Evolutionary conservation across 1,140 invertebrate species (phyloP), one percentile per base, ranked within the genome.

Genomic region (Euborellia annulipes): DNA sequence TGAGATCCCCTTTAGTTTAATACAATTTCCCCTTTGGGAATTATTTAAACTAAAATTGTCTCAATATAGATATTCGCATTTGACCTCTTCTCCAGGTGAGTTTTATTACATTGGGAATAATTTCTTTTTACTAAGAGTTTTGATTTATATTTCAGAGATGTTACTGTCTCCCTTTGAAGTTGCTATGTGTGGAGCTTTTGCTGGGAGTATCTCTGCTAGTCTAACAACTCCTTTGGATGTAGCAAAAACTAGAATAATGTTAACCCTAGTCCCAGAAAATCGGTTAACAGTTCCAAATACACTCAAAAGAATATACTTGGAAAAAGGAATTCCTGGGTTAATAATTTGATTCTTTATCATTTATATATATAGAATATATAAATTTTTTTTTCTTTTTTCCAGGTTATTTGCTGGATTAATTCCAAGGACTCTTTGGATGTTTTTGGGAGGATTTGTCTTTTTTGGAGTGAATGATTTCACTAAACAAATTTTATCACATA

Each of bases 21-120:
- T 97, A 48, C 90, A 98, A 66, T 89, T 94, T 68, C 92, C 94
- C 0, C 55, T 96, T 2, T 95, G 93, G 87, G 94, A 98, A 64
- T 75, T 74, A 55, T 69, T 95, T 13, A 98, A 97, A 67, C 56
- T 60, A 32, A 56, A 57, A 7, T 78, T 73, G 68, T 27, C 23
- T 11, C 11, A 6, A 27, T 27, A 27, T 27, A 27, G 11, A 27
- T 11, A 27, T 27, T n/a, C n/a, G n/a, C n/a, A n/a, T n/a, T n/a
- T n/a, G n/a, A n/a, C n/a, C n/a, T n/a, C n/a, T n/a, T n/a, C n/a
- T n/a, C n/a, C n/a, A n/a, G n/a, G n/a, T n/a, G n/a, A n/a, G n/a
- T n/a, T n/a, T n/a, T n/a, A n/a, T n/a, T n/a, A n/a, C n/a, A n/a
- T n/a, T n/a, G n/a, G n/a, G n/a, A n/a, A n/a, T n/a, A n/a, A n/a